phyloP scores from a whole-genome alignment of 2,113 vertebrate species.

The Pheucticus melanocephalus region DNA sequence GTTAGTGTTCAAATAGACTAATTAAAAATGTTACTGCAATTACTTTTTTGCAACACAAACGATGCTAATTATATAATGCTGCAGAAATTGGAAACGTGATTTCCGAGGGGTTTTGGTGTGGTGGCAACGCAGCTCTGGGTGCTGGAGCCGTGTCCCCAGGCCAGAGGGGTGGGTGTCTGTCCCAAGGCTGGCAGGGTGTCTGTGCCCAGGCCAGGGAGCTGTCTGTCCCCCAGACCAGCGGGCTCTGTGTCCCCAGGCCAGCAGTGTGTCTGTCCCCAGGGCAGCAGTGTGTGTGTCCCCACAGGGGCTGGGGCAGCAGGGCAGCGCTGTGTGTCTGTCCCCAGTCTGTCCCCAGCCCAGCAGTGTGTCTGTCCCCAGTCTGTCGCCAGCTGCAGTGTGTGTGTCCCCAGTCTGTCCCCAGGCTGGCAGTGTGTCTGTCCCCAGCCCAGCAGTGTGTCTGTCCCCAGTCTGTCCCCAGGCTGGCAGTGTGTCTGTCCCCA shows the following conservation, averaged over 20 bases:
- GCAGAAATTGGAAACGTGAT: constrained; percentile 20
- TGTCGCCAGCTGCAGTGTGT: neutral
- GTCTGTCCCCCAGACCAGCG: too few species aligned
- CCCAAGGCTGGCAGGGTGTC: neutral
- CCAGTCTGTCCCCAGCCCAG: too few species aligned
- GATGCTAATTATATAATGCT: constrained; percentile 63
- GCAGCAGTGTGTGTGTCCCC: neutral
- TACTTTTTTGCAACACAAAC: constrained; percentile 63
- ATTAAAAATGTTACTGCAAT: constrained; percentile 69
- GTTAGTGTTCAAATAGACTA: constrained; percentile 57
- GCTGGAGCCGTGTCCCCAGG: neutral
- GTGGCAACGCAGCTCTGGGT: rapidly evolving
- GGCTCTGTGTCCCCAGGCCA: too few species aligned
- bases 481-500: too few species aligned
- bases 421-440: neutral
- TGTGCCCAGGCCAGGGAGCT: neutral
- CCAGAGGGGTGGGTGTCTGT: neutral
- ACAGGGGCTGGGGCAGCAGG: too few species aligned
- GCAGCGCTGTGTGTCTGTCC: too few species aligned
- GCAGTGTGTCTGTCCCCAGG: too few species aligned
- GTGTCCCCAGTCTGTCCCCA: neutral
- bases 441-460: too few species aligned
- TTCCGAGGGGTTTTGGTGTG: neutral
- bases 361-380: too few species aligned
- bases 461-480: too few species aligned